Conservation (phyloP, 2,113 vertebrate genomes). For the Thalassarche chlororhynchos region DNA sequence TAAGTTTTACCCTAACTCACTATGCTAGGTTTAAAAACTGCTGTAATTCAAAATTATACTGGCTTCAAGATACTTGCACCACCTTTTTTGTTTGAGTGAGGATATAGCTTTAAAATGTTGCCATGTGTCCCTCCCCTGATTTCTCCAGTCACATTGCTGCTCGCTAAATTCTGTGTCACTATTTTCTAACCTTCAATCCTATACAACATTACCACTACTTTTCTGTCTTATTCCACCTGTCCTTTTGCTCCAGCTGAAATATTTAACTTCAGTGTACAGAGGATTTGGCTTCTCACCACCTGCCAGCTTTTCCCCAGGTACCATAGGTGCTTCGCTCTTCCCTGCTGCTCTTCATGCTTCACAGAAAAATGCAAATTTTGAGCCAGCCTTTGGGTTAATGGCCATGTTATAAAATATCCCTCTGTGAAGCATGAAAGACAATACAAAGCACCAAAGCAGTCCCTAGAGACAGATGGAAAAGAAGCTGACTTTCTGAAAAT, state of each 20-base stretch:
- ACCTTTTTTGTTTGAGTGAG: not conserved
- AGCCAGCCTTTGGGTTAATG: not conserved
- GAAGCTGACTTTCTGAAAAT: not conserved
- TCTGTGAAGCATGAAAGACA: conserved; percentile 14
- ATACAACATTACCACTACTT: not conserved
- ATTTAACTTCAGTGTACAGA: not conserved
- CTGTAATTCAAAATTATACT: not conserved
- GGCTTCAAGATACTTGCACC: not conserved
- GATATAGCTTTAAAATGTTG: not conserved
- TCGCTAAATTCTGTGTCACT: not conserved
- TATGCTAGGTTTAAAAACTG: not conserved
- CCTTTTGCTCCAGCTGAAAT: not conserved
- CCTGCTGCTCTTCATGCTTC: not conserved
- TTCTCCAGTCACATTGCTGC: not conserved
- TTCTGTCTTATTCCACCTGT: not conserved
- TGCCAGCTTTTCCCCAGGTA: not conserved
- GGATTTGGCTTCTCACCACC: not conserved
- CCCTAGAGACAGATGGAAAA: not conserved
- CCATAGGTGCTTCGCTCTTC: not conserved
- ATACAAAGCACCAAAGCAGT: not conserved
- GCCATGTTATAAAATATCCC: not conserved
- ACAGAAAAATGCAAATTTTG: not conserved
- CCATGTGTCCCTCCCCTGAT: not conserved
- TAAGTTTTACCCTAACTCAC: not conserved
- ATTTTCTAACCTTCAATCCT: not conserved